Percentiles rank a stretch among this genome's conserved stretches.
Conservation (phyloP, 1,140 invertebrate species). For the Phthorimaea operculella region DNA sequence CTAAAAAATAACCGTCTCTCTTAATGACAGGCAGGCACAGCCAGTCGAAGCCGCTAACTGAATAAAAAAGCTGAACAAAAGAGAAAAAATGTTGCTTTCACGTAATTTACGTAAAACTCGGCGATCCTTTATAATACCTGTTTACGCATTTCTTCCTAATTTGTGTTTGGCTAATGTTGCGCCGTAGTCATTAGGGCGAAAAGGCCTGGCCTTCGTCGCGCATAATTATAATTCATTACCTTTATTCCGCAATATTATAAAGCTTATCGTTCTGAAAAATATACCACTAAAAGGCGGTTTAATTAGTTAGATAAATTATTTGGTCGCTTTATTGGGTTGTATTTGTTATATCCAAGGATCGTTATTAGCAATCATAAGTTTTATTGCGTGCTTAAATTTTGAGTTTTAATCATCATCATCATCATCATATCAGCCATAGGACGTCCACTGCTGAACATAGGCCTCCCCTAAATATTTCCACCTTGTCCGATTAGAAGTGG, state of each 20-base stretch:
- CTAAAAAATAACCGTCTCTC: neutral
- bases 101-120: slow-evolving; percentile 37
- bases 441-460: no score
- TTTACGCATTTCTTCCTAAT: slow-evolving; percentile 49
- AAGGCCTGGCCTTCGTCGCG: slow-evolving; percentile 19
- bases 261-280: neutral
- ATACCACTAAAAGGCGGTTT: neutral
- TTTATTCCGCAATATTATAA: neutral
- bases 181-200: slow-evolving; percentile 36
- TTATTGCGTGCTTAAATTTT: neutral
- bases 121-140: slow-evolving; percentile 44
- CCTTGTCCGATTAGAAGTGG: no score
- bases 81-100: slow-evolving; percentile 18
- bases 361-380: neutral
- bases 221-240: slow-evolving; percentile 50
- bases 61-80: slow-evolving; percentile 8
- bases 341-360: no score
- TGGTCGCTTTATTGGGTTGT: neutral
- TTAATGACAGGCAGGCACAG: neutral
- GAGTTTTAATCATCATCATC: no score
- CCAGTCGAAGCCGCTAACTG: neutral
- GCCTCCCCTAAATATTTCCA: no score
- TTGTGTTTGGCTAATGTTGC: slow-evolving; percentile 49
- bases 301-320: neutral
- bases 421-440: no score